Evolutionary conservation across 2,797 vertebrate genomes (phyloP), one percentile per base, ranked within the genome.

Genomic region (Melanogrammus aeglefinus): DNA sequence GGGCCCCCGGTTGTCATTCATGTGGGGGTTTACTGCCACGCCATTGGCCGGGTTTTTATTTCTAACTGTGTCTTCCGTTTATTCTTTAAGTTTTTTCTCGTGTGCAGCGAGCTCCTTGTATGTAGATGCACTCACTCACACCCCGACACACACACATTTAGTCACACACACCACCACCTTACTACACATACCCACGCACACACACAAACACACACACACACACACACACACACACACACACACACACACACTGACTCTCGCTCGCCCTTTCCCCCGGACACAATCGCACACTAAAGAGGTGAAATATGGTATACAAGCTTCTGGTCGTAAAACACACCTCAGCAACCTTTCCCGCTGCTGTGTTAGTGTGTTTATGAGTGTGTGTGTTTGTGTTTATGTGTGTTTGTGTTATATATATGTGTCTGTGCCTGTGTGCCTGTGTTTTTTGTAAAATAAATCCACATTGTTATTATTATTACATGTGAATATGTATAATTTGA

Each of bases 251-350:
- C 3, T 0, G 13, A 57, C 9, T 14, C 51, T 3, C 51, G 21
- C 51, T 14, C 51, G 80, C 87, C 24, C 83, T 83, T 80, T 70
- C 82, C 90, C 78, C 86, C 92, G 85, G 90, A 39, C 41, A 72
- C 13, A 74, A 74, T 75, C 70, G 79, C 75, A 88, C 77, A 80
- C 75, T 82, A 81, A 88, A 86, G 78, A 85, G 41, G 80, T 92
- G 91, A 93, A 93, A 94, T 93, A 93, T 86, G 84, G 89, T 33
- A 87, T 88, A 87, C 86, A 89, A 82, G 83, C 83, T 86, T 79
- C 87, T 72, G 73, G 88, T 91, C 95, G 95, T 97, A 97, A 97
- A 98, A 95, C 88, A 86, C 75, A 82, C 83, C 87, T 89, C 87
- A 87, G 88, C 86, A 84, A 92, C 90, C 87, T 91, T 92, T 85